Base-by-base conservation (phyloP, 2,797 vertebrate genomes). In the Triplophysa yarkandensis region DNA sequence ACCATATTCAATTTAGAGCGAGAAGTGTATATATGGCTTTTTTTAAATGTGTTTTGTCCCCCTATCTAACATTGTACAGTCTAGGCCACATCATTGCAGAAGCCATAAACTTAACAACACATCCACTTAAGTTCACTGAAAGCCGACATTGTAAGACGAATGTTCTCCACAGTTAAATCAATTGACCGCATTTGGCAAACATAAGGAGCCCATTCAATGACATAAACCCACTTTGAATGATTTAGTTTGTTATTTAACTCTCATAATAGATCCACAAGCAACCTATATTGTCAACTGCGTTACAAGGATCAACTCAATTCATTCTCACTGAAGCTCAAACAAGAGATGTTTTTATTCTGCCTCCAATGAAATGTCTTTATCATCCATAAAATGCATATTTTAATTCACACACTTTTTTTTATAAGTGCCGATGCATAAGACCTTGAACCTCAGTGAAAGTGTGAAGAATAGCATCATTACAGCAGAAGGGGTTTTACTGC, bases 401-500 rank as follows among this genome's bases (percentile, higher is more conserved):
- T 19, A 30, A 9, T 80, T n/a, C 48, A 60, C 10, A 32, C n/a
- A 23, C 17, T 1, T 76, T 1, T 58, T 34, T 48, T 36, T 14
- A 6, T 65, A 63, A 93, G 91, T 2, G 23, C 82, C 86, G 0
- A 1, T 90, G 34, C 0, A 68, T 5, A 92, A 89, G 81, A 81
- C 68, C 0, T 79, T 93, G 69, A 73, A 88, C 76, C 44, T 92
- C 46, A 86, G 70, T 0, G 91, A 93, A 78, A 77, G 11, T 21
- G 80, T 79, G 73, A 93, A 93, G 83, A 92, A 93, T 82, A 80
- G 46, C 25, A 89, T 93, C 82, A 87, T 93, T 70, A 85, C 50
- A 0, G 75, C 55, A 6, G 87, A 93, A 77, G 92, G 89, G 6
- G 11, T 93, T 58, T 39, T 93, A 2, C 87, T 93, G 39, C 63